Conservation (phyloP, 2,888 invertebrate genomes). For the Sinotaia quadrata region DNA sequence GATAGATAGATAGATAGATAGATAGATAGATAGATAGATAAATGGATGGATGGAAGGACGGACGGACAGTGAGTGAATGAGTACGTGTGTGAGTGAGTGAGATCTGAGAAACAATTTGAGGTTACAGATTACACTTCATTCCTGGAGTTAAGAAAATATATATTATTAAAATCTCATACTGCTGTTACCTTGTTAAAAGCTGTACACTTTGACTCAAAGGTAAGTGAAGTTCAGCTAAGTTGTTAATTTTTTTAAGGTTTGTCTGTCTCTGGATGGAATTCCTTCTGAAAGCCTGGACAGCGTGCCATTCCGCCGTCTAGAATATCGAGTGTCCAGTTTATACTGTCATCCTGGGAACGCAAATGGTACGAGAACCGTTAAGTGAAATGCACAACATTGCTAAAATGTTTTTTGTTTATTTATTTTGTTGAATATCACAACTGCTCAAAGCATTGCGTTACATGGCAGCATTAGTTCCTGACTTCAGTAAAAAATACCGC, state of each 20-base stretch:
- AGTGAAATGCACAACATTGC: neutral
- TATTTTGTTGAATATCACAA: neutral
- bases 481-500: neutral
- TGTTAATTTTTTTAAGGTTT: slow-evolving; percentile 28
- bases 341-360: slow-evolving; percentile 9
- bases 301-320: neutral
- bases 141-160: too few relatives aligned
- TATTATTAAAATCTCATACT: too few relatives aligned
- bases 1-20: too few relatives aligned
- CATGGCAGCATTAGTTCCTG: neutral
- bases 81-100: too few relatives aligned
- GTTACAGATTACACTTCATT: too few relatives aligned
- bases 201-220: too few relatives aligned
- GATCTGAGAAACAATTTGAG: too few relatives aligned
- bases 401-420: neutral
- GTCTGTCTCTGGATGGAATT: slow-evolving; percentile 29
- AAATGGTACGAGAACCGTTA: neutral
- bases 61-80: too few relatives aligned
- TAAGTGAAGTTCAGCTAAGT: too few relatives aligned
- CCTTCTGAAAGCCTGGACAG: slow-evolving; percentile 28
- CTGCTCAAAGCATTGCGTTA: neutral
- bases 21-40: too few relatives aligned
- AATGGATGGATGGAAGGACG: too few relatives aligned
- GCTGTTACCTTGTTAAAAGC: too few relatives aligned
- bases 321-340: neutral